Evolutionary conservation across 2,113 vertebrate genomes (phyloP).

Genomic region (Tupaia tana): DNA sequence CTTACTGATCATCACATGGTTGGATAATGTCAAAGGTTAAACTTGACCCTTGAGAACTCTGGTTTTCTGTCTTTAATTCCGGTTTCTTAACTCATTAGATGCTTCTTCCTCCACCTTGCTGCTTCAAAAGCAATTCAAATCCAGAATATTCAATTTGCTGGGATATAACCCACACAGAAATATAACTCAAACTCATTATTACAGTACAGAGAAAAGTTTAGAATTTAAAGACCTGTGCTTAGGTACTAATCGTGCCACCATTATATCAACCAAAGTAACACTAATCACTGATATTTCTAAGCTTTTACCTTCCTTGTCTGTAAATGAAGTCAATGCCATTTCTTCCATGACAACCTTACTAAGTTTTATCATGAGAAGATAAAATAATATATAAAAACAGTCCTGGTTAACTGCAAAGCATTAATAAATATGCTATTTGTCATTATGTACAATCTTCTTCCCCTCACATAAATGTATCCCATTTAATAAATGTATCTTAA

Average conservation of each 20-base stretch:
- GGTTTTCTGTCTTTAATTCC: not conserved
- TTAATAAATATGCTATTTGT: not conserved
- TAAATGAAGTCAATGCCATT: not conserved
- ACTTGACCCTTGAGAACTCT: not conserved
- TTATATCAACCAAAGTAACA: not conserved
- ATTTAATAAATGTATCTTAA: not conserved
- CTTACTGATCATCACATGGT: not conserved
- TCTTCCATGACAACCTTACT: not conserved
- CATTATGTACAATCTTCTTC: not conserved
- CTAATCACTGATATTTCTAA: not conserved
- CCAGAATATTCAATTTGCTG: not conserved
- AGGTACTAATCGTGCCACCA: not conserved
- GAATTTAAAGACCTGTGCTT: not conserved
- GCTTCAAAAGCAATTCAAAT: not conserved
- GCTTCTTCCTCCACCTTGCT: not conserved
- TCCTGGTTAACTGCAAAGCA: not conserved
- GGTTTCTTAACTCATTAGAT: not conserved
- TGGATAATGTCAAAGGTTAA: constrained; percentile 23
- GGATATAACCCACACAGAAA: constrained; percentile 17
- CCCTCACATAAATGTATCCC: not conserved
- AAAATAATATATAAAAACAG: not conserved
- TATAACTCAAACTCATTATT: not conserved
- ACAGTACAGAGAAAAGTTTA: not conserved
- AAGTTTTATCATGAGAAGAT: not conserved
- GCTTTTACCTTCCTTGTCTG: not conserved